phyloP scores from a whole-genome alignment of 1,140 invertebrate genomes.

The Phortica variegata region DNA sequence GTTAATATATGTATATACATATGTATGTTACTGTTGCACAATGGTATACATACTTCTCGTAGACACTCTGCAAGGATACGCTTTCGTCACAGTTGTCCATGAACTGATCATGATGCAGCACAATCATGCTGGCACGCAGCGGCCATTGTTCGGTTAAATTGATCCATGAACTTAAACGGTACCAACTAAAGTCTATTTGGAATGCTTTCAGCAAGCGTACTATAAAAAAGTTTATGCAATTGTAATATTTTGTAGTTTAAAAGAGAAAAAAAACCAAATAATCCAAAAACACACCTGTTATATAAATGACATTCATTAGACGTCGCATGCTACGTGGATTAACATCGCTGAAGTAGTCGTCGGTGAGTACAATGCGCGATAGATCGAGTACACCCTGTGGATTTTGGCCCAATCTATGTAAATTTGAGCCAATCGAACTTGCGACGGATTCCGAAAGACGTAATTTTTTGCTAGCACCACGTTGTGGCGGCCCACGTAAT shows the following conservation, averaged over 20 bases:
- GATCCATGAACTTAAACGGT: constrained; percentile 94
- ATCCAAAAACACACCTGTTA: constrained; percentile 70
- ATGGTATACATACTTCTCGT: constrained; percentile 78
- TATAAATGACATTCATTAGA: constrained; percentile 96
- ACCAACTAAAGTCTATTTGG: constrained; percentile 99
- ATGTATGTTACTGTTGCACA: no score
- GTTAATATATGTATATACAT: background rate
- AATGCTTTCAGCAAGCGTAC: constrained; percentile 95
- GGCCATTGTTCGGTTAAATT: constrained; percentile 99
- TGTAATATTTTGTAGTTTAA: background rate
- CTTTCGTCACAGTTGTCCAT: constrained; percentile 84
- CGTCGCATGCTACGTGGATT: constrained; percentile 95
- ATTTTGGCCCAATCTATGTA: constrained; percentile 70
- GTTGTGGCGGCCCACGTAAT: constrained; percentile 56
- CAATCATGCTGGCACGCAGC: constrained; percentile 95
- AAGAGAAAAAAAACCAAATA: background rate
- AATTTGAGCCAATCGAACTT: constrained; percentile 83
- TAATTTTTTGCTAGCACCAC: constrained; percentile 68
- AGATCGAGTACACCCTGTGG: constrained; percentile 67
- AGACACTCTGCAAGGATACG: constrained; percentile 82
- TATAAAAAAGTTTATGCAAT: constrained; percentile 36
- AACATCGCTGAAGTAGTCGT: constrained; percentile 96
- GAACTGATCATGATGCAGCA: constrained; percentile 86
- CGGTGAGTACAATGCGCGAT: constrained; percentile 85
- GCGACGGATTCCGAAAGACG: constrained; percentile 84